Conservation (phyloP, 2,888 invertebrate genomes). For the Polymixis lichenea region DNA sequence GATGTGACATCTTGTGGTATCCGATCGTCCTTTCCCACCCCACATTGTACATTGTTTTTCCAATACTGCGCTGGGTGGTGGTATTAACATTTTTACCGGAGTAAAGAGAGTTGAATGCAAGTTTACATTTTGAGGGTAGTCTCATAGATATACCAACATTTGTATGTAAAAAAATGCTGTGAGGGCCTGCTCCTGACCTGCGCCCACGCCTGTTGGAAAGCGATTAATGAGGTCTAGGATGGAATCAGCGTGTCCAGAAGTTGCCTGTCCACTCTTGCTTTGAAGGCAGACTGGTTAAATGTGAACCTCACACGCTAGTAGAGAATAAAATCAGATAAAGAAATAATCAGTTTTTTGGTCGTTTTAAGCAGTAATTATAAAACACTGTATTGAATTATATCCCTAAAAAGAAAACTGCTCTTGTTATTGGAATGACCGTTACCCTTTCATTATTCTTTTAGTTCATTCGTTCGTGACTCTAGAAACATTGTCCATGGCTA, state of each 20-base stretch:
- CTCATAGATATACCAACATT: background rate
- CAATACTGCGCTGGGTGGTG: background rate
- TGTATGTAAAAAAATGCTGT: no score
- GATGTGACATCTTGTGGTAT: slow-evolving; percentile 42
- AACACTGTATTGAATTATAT: background rate
- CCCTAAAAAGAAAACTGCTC: background rate
- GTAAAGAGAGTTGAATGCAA: background rate
- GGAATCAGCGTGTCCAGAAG: no score
- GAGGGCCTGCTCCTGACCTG: no score
- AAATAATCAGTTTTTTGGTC: background rate
- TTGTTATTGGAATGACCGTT: background rate
- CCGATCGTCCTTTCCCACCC: slow-evolving; percentile 2
- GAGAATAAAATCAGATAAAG: background rate
- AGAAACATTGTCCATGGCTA: background rate
- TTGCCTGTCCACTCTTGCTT: no score
- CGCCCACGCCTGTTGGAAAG: no score
- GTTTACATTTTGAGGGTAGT: background rate
- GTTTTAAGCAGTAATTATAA: background rate
- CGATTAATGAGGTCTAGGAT: no score
- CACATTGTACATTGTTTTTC: background rate
- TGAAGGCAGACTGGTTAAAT: no score
- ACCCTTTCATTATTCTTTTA: background rate
- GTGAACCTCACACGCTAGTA: no score
- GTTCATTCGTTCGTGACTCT: background rate
- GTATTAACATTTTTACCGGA: background rate